Base-by-base conservation (phyloP, 1,140 invertebrate species). In the Stenopsyche tienmushanensis region DNA sequence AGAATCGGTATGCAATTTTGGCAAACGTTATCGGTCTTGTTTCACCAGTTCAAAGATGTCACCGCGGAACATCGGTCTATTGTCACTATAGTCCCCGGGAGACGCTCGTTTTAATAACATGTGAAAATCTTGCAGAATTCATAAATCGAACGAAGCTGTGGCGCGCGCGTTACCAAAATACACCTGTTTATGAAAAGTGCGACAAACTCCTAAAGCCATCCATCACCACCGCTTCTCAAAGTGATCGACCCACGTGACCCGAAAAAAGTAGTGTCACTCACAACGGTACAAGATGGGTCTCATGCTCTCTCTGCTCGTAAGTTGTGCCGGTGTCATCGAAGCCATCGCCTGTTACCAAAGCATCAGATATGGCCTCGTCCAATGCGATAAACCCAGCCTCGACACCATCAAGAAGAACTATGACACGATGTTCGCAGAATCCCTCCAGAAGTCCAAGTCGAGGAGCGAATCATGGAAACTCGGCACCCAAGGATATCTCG, bases 291-390 rank as follows among this genome's bases (percentile, higher is more conserved):
- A 73, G 52, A 89, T 89, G 88, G 88, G 87, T 71, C 75, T 90
- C 17, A 73, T 90, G 62, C 77, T 90, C 47, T 90, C 89, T 9
- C 77, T 89, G 71, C 74, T 91, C 21, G 82, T 90, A 64, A 82
- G 86, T n/a, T 90, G 88, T 72, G 83, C 88, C 18, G 88, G 90
- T 54, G 83, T 87, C 1, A 62, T 88, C 62, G 89, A 91, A 74
- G 79, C 89, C 13, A 73, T 88, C 13, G 81, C 83, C 34, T 86
- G 84, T 65, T 74, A 84, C 44, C 76, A 78, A 67, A 83, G 84
- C 71, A 78, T 86, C 34, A 71, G 80, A 21, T 77, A 82, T 60
- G 79, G 83, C 55, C 69, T 83, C 9, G 23, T 80, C 18, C 78
- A 77, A 18, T 71, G 74, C 21, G 70, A 71, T 8, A 73, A 79